Conservation (phyloP, 1,140 invertebrate genomes). For the Elymnias hypermnestra region DNA sequence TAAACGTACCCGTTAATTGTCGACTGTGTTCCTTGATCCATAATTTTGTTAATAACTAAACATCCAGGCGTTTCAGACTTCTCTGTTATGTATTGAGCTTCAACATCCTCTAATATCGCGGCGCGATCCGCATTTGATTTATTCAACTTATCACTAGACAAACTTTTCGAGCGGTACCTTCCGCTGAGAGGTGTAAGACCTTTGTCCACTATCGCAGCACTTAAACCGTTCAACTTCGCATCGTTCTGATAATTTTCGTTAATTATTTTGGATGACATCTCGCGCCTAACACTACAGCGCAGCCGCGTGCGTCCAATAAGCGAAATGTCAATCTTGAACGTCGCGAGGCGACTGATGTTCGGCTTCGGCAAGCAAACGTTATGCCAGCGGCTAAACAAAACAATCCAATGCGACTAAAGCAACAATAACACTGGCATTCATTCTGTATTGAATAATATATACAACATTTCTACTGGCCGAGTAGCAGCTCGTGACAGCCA, state of each 20-base stretch:
- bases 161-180: constrained; percentile 62
- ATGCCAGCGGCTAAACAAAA: constrained; percentile 49
- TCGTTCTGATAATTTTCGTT: constrained; percentile 59
- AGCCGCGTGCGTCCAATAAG: constrained; percentile 34
- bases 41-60: constrained; percentile 52
- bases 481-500: constrained; percentile 21
- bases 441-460: constrained; percentile 25
- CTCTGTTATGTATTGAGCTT: constrained; percentile 54
- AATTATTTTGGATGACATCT: constrained; percentile 64
- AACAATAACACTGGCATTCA: constrained; percentile 28
- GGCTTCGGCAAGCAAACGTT: constrained; percentile 30
- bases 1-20: constrained; percentile 38
- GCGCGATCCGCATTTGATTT: constrained; percentile 58
- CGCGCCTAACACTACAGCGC: constrained; percentile 34
- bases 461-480: constrained; percentile 5
- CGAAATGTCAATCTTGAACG: constrained; percentile 51
- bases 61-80: constrained; percentile 63
- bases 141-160: constrained; percentile 70
- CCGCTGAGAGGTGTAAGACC: constrained; percentile 48
- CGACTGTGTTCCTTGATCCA: constrained; percentile 40
- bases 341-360: constrained; percentile 45
- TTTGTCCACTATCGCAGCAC: constrained; percentile 52
- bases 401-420: constrained; percentile 43
- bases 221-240: constrained; percentile 61
- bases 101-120: constrained; percentile 65